Conservation (phyloP, 2,888 invertebrate species). For the Blastobasis lacticolella region DNA sequence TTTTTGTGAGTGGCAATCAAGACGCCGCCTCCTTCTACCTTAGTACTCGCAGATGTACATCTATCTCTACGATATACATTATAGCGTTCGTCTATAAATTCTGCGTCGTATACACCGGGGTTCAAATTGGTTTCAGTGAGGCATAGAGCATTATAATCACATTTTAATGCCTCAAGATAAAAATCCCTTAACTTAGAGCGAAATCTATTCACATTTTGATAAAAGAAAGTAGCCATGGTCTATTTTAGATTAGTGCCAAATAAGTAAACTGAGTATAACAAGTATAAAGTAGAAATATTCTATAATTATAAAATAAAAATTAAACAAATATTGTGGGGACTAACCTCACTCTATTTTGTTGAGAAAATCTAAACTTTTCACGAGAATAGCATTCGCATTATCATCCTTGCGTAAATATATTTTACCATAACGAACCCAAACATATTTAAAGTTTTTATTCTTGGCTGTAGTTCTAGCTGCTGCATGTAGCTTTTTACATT, state of each 20-base stretch:
- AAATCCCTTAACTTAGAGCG: background rate
- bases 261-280: too few relatives aligned
- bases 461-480: background rate
- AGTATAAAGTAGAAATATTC: too few relatives aligned
- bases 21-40: background rate
- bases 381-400: background rate
- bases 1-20: background rate
- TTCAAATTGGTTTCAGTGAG: slow-evolving; percentile 1
- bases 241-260: too few relatives aligned
- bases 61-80: slow-evolving; percentile 1
- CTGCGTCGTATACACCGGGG: background rate
- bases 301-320: too few relatives aligned
- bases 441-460: background rate
- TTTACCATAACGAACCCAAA: slow-evolving; percentile 4
- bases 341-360: too few relatives aligned
- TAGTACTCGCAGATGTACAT: background rate
- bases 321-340: too few relatives aligned
- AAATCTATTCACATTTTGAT: slow-evolving; percentile 1
- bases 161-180: background rate
- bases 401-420: slow-evolving; percentile 2
- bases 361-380: too few relatives aligned
- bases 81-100: background rate
- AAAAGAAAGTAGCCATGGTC: background rate
- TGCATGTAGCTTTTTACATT: slow-evolving; percentile 2
- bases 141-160: slow-evolving; percentile 3